Evolutionary conservation across 2,113 vertebrate species (phyloP).

Genomic region (Rattus norvegicus): GRCr8 NC_086029.1:21853001-21853500

Average conservation of each 20-base stretch:
- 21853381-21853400: neutral
- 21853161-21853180: neutral
- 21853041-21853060: neutral
- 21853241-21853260: neutral
- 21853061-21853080: neutral
- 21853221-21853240: neutral
- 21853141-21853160: neutral
- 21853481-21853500: neutral
- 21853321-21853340: neutral
- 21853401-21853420: neutral
- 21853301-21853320: neutral
- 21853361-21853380: neutral
- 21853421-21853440: neutral
- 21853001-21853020: neutral
- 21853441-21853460: neutral
- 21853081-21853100: neutral
- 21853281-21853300: neutral
- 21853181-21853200: neutral
- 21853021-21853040: neutral
- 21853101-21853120: neutral
- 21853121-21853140: neutral
- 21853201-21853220: neutral
- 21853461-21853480: neutral
- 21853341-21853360: neutral
- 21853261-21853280: neutral